Evolutionary conservation across 2,888 invertebrate species (phyloP).

Genomic region (Drosophila fungiperda): DNA sequence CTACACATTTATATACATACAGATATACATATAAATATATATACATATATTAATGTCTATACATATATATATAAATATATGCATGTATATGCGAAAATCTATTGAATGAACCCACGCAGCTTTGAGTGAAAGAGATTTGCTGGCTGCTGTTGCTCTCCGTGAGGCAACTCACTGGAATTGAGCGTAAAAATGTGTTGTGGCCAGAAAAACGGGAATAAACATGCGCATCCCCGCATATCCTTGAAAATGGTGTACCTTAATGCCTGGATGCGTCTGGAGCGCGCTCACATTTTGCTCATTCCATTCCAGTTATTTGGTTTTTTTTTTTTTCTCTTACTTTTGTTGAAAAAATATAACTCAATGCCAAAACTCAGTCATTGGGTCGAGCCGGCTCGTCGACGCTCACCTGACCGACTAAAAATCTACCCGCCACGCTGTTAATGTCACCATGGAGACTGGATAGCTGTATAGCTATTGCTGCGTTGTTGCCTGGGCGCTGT

Average conservation of each 20-base stretch:
- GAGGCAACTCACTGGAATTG: conserved; percentile 62
- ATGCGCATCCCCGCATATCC: conserved; percentile 77
- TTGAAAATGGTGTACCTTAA: conserved; percentile 58
- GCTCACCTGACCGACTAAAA: conserved; percentile 65
- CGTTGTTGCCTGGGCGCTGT: conserved; percentile 17
- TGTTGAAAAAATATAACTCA: conserved; percentile 62
- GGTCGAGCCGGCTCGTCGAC: conserved; percentile 48
- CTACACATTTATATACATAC: conserved; percentile 3
- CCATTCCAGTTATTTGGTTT: conserved; percentile 58
- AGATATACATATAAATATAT: neutral
- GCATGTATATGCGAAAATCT: conserved; percentile 46
- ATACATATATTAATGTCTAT: neutral
- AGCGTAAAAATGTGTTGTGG: conserved; percentile 53
- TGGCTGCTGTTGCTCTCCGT: conserved; percentile 17
- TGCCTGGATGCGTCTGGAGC: conserved; percentile 57
- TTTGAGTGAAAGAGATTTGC: conserved; percentile 70
- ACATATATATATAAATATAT: conserved; percentile 3
- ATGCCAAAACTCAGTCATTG: conserved; percentile 61
- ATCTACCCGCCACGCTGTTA: conserved; percentile 49
- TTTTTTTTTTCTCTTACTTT: conserved; percentile 1
- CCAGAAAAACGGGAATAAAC: conserved; percentile 74
- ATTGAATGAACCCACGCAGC: conserved; percentile 71
- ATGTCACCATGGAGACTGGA: conserved; percentile 73
- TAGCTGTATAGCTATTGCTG: conserved; percentile 21
- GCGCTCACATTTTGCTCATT: conserved; percentile 20